Percentiles rank a stretch among this genome's conserved stretches.
phyloP scores from a whole-genome alignment of 2,888 invertebrate species.

The Thelaira solivaga region DNA sequence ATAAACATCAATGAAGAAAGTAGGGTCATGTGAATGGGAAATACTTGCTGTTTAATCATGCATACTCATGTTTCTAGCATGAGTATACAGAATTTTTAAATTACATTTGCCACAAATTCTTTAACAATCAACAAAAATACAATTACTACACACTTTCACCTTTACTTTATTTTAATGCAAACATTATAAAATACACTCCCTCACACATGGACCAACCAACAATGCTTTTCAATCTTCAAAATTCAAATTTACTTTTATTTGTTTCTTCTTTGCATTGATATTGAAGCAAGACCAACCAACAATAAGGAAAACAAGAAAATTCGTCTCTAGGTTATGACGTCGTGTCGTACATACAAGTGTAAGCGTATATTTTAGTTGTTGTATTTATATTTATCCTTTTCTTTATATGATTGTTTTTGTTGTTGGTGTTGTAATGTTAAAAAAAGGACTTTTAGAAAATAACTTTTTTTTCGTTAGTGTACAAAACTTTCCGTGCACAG shows the following conservation, averaged over 20 bases:
- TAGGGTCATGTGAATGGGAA: conserved; percentile 31
- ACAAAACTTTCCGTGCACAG: conserved; percentile 56
- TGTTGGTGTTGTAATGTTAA: neutral
- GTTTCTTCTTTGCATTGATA: conserved; percentile 34
- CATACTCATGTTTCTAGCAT: too few species aligned
- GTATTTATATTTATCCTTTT: conserved; percentile 16
- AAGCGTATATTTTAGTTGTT: conserved; percentile 22
- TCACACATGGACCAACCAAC: neutral
- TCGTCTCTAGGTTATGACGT: conserved; percentile 61
- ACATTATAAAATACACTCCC: neutral
- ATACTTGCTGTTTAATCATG: too few species aligned
- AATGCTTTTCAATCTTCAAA: neutral
- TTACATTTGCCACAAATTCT: neutral
- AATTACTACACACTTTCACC: conserved; percentile 17
- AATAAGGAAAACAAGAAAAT: conserved; percentile 8
- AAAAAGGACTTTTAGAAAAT: conserved; percentile 11
- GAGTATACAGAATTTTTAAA: neutral
- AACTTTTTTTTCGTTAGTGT: conserved; percentile 35
- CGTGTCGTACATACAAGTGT: conserved; percentile 36
- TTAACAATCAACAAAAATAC: neutral
- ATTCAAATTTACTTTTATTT: conserved; percentile 7
- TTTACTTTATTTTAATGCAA: conserved; percentile 35
- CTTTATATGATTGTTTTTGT: neutral
- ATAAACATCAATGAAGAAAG: conserved; percentile 6
- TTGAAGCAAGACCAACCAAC: neutral